Evolutionary conservation across 2,797 vertebrate species (phyloP), one percentile per base, ranked within the genome.

Genomic region (Myotis myotis): DNA sequence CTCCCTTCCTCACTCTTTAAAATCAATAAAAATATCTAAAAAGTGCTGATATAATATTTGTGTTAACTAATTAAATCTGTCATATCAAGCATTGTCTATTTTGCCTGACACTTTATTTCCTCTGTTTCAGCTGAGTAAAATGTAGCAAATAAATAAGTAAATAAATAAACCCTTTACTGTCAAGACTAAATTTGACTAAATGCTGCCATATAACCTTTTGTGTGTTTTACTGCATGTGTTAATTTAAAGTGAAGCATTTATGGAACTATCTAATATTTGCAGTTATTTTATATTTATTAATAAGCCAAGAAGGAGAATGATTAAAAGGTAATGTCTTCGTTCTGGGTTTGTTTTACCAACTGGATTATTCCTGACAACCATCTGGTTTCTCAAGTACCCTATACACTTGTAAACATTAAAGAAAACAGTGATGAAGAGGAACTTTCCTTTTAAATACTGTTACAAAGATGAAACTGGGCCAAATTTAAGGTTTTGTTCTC

Each of bases 1-100:
- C 53, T 55, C 60, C 53, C 20, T 55, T 55, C 53, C n/a, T 19
- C 64, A 19, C 16, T 33, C 3, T 66, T 8, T 19, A 19, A 66
- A 66, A n/a, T n/a, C 62, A 66, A 33, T 19, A 66, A 66, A 33
- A 66, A n/a, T 66, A n/a, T n/a, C n/a, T 33, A 8, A 96, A 97
- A 98, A 97, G 41, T 88, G 66, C 60, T 97, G 96, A 94, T 96
- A 96, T 38, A 94, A 90, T 97, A 96, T 98, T 98, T 98, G 38
- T 97, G 53, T 95, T 96, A 93, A 85, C 83, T 98, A 97, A 98
- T 98, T 98, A 98, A 97, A 97, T 33, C 47, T 97, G 80, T 97
- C 90, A 96, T 71, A 93, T 96, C 88, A 96, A 96, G 95, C 95
- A 88, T 44, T 75, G 66, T 86, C 44, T 92, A 84, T 93, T 95